These are phyloP conservation scores for Nerophis ophidion DNA, from an alignment of 2,113 vertebrate genomes.

Conservation along the genomic window DNA sequence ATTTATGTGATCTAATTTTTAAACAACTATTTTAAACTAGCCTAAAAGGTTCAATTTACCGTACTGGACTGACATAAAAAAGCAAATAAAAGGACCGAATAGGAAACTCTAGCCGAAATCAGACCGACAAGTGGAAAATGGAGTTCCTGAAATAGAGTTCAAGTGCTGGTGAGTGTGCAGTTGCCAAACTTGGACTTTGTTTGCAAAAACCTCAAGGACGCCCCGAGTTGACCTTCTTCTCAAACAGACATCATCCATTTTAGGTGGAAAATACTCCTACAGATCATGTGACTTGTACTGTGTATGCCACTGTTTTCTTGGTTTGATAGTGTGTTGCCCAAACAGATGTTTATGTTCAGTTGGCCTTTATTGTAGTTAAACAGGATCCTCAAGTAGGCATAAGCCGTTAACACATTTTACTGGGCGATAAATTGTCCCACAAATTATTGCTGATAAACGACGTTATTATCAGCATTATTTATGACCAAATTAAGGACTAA, in stretches of 20 bases:
- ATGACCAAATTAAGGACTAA: too few species aligned
- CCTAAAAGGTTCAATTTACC: too few species aligned
- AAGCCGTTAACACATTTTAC: too few species aligned
- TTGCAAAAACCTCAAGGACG: not conserved
- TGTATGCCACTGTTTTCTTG: conserved; percentile 25
- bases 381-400: too few species aligned
- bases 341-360: conserved; percentile 12
- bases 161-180: not conserved
- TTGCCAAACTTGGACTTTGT: conserved; percentile 14
- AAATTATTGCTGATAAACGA: too few species aligned
- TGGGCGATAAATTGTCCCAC: too few species aligned
- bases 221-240: not conserved
- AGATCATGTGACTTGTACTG: conserved; percentile 8
- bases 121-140: not conserved
- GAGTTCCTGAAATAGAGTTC: not conserved
- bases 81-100: not conserved
- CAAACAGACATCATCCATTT: not conserved
- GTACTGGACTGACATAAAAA: too few species aligned
- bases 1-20: too few species aligned
- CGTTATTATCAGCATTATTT: too few species aligned
- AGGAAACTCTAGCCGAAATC: not conserved
- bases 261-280: conserved; percentile 2
- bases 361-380: not conserved
- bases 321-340: conserved; percentile 9
- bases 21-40: too few species aligned